Evolutionary conservation across 2,113 vertebrate genomes (phyloP).

Genomic region (Cebus imitator): DNA sequence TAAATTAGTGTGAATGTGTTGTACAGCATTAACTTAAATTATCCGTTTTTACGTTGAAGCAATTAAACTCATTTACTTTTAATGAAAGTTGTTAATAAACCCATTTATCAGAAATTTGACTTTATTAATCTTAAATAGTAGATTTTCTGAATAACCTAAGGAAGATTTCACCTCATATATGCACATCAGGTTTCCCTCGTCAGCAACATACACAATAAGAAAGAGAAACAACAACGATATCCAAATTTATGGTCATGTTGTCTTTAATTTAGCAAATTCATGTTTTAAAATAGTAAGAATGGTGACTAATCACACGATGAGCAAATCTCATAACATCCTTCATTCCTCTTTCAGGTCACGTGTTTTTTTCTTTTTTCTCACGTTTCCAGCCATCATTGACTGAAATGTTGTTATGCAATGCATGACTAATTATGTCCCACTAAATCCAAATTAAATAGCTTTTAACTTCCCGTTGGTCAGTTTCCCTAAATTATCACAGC

Average conservation of each 20-base stretch:
- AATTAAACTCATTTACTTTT: constrained; percentile 78
- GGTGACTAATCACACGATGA: neutral
- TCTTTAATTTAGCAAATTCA: neutral
- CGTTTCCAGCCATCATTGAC: neutral
- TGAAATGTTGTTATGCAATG: neutral
- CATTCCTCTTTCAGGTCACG: neutral
- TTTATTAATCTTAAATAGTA: constrained; percentile 30
- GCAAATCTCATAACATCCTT: too few relatives aligned
- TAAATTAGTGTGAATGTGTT: constrained; percentile 69
- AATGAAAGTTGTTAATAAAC: constrained; percentile 74
- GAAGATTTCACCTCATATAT: fast-evolving
- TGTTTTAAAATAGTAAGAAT: neutral
- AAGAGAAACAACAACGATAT: neutral
- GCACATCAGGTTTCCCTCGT: neutral
- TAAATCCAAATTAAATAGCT: too few relatives aligned
- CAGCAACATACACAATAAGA: neutral
- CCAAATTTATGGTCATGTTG: neutral
- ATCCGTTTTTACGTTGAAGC: constrained; percentile 57
- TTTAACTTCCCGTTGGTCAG: too few relatives aligned
- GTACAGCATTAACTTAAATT: constrained; percentile 62
- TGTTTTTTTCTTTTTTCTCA: too few relatives aligned
- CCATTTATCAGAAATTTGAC: constrained; percentile 76
- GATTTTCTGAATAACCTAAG: neutral
- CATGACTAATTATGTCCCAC: neutral
- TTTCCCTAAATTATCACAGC: too few relatives aligned